phyloP scores from a whole-genome alignment of 2,113 vertebrate genomes.

The Apodemus sylvaticus region DNA sequence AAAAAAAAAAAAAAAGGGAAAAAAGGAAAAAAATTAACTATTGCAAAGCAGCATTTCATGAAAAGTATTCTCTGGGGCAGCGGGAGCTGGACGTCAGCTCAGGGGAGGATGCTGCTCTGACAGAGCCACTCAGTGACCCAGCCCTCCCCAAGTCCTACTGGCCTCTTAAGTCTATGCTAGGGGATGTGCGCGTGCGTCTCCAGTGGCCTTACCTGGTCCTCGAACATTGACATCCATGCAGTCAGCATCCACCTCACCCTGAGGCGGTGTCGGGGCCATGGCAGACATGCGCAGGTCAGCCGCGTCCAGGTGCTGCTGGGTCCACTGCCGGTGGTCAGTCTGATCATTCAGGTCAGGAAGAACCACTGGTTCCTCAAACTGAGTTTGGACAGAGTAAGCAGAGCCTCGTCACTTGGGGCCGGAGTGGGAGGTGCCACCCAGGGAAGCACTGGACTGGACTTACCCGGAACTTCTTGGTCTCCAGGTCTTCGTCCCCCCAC shows the following conservation, averaged over 20 bases:
- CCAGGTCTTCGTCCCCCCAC: constrained; percentile 95
- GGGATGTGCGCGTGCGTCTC: neutral
- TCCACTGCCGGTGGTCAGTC: constrained; percentile 97
- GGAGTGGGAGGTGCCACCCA: accelerated
- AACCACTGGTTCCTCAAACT: constrained; percentile 95
- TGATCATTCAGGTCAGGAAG: constrained; percentile 90
- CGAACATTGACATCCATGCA: constrained; percentile 98
- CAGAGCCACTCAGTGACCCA: neutral
- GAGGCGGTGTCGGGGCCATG: constrained; percentile 96
- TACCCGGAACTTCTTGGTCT: constrained; percentile 96
- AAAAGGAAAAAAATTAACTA: neutral
- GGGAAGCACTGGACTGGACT: constrained; percentile 50
- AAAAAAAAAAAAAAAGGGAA: neutral
- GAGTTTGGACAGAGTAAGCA: neutral
- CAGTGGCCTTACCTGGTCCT: constrained; percentile 89
- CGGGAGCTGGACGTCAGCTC: accelerated
- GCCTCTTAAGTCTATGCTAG: neutral
- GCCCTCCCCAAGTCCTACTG: neutral
- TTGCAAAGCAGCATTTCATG: neutral
- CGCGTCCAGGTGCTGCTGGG: constrained; percentile 97
- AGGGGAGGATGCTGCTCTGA: neutral
- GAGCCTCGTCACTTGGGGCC: accelerated
- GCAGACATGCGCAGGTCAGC: constrained; percentile 95
- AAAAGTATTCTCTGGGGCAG: neutral
- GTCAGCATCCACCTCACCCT: constrained; percentile 96